phyloP scores from a whole-genome alignment of 2,888 invertebrate species.

The Drosophila koepferae region DNA sequence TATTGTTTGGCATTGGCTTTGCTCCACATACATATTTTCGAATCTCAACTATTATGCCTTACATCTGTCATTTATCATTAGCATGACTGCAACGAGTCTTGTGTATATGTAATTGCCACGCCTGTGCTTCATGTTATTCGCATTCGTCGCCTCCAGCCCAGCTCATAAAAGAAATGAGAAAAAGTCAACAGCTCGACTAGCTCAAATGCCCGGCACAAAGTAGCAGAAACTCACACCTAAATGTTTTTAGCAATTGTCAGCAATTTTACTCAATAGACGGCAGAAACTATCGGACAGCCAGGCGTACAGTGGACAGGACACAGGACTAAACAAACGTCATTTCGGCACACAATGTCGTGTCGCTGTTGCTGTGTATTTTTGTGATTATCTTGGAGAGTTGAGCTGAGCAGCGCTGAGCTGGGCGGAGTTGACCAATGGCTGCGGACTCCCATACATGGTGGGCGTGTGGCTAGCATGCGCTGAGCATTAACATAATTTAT shows the following conservation, averaged over 20 bases:
- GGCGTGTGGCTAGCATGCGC: slow-evolving; percentile 82
- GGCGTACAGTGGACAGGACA: slow-evolving; percentile 1
- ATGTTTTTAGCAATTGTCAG: slow-evolving; percentile 83
- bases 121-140: slow-evolving; percentile 22
- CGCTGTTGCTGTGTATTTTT: slow-evolving; percentile 72
- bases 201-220: background rate
- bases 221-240: slow-evolving; percentile 13
- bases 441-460: slow-evolving; percentile 65
- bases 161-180: background rate
- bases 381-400: slow-evolving; percentile 69
- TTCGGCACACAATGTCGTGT: slow-evolving; percentile 44
- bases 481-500: slow-evolving; percentile 84
- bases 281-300: slow-evolving; percentile 70
- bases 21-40: background rate
- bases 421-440: slow-evolving; percentile 17
- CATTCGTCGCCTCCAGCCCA: background rate
- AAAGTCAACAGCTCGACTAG: slow-evolving; percentile 2
- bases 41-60: slow-evolving; percentile 12
- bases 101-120: slow-evolving; percentile 46
- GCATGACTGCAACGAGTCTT: slow-evolving; percentile 28
- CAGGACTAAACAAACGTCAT: slow-evolving; percentile 71
- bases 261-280: slow-evolving; percentile 73
- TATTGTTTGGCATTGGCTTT: background rate
- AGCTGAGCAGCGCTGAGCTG: slow-evolving; percentile 7
- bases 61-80: slow-evolving; percentile 54